These are phyloP conservation scores for Falco columbarius DNA, from an alignment of 2,797 vertebrate species.

Conservation along the genomic window DNA sequence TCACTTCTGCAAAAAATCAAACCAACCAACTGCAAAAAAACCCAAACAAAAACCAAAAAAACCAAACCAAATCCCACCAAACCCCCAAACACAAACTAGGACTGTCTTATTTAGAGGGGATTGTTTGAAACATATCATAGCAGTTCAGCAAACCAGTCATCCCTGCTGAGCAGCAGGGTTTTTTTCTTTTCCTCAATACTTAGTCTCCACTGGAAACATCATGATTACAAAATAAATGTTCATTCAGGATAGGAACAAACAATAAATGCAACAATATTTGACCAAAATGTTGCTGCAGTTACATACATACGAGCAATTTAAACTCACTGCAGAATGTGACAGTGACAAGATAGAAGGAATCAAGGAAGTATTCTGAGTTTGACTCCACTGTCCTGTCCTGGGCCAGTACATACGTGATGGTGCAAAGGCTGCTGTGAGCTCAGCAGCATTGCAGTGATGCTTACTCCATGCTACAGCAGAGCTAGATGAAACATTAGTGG, in stretches of 20 bases:
- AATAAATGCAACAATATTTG: background rate
- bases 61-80: no score
- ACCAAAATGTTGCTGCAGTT: background rate
- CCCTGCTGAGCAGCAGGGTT: background rate
- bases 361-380: background rate
- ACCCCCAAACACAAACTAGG: background rate
- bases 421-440: background rate
- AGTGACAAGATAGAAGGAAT: background rate
- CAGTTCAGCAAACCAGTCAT: background rate
- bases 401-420: fast-evolving
- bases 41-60: background rate
- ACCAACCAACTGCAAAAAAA: background rate
- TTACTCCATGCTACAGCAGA: background rate
- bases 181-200: background rate
- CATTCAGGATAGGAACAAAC: background rate
- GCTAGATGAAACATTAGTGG: background rate
- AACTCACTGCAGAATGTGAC: background rate
- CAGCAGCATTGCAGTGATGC: background rate
- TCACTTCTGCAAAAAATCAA: background rate
- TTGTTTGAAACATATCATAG: background rate
- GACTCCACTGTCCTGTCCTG: background rate
- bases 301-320: background rate
- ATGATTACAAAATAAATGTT: background rate
- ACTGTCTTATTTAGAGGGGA: background rate
- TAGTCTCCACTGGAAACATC: background rate